Conservation (phyloP, 2,888 invertebrate species). For the Plagodis pulveraria region DNA sequence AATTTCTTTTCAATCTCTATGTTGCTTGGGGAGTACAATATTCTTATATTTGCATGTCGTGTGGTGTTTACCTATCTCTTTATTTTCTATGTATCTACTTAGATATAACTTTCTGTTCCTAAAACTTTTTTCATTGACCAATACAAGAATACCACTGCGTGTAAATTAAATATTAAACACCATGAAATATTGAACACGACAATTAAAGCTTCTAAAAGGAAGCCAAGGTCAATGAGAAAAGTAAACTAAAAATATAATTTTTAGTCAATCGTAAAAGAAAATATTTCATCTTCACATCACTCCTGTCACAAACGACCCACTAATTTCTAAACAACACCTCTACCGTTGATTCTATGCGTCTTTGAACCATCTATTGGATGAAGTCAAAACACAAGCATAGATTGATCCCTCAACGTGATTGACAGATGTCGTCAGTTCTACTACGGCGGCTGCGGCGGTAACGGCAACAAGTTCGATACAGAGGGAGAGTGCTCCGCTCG, state of each 20-base stretch:
- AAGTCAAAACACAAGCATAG: too few species aligned
- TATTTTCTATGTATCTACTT: slow-evolving; percentile 5
- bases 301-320: too few species aligned
- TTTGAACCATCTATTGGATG: too few species aligned
- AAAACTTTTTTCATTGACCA: slow-evolving; percentile 32
- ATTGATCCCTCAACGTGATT: background rate
- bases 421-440: slow-evolving; percentile 91
- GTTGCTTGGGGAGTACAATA: too few species aligned
- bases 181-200: too few species aligned
- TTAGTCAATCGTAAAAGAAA: too few species aligned
- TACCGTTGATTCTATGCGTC: too few species aligned
- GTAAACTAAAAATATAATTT: too few species aligned
- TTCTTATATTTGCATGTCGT: background rate
- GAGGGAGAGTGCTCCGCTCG: slow-evolving; percentile 87
- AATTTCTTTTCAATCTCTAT: too few species aligned
- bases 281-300: too few species aligned
- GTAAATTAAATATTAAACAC: too few species aligned
- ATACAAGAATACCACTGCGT: background rate
- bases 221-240: slow-evolving; percentile 33
- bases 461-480: slow-evolving; percentile 92
- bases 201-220: background rate
- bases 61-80: slow-evolving; percentile 4
- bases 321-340: too few species aligned
- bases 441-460: slow-evolving; percentile 97
- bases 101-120: slow-evolving; percentile 15